Evolutionary conservation across 1,140 invertebrate genomes (phyloP), one percentile per base, ranked within the genome.

Genomic region (Polypedilum vanderplanki): DNA sequence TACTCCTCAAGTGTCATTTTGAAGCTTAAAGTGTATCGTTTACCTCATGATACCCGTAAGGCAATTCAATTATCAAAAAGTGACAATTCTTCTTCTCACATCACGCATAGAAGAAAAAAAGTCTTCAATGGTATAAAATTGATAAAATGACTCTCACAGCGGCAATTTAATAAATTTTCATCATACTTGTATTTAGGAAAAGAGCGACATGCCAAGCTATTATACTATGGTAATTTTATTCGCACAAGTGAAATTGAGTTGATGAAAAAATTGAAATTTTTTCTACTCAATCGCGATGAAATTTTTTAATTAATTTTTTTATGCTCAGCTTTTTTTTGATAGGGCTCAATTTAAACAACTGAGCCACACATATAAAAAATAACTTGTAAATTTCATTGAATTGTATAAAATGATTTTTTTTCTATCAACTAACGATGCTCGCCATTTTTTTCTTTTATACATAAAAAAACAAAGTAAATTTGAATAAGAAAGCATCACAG

Each of bases 21-120:
- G 1, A 46, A 46, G 41, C 41, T 46, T 46, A 10, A 46, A 46
- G 41, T 15, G 15, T 46, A n/a, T n/a, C n/a, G n/a, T n/a, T n/a
- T n/a, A n/a, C n/a, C 2, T 8, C 41, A 10, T 46, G 41, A 46
- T 46, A 46, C 8, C 1, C 41, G 15, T 10, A 46, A 46, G 1
- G 41, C 41, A 15, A 46, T 46, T 46, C 41, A 46, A 46, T 46
- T 46, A 46, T 46, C 41, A 46, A 46, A 41, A 46, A 46, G 41
- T 46, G 41, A 46, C 41, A 46, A 46, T 46, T 46, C n/a, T n/a
- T n/a, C n/a, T 46, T 46, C 15, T 46, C 8, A 46, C 15, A 8
- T 8, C 41, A 46, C 8, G 41, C 15, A 46, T 46, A 15, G 1
- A 8, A 46, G 41, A 46, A 10, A 46, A 3, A 7, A 46, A 46